A percentile compares a stretch with the other conserved stretches of the same genome.
These are phyloP conservation scores for Coelinius sp. DNA, from an alignment of 2,888 invertebrate genomes.

Conservation along the genomic window DNA sequence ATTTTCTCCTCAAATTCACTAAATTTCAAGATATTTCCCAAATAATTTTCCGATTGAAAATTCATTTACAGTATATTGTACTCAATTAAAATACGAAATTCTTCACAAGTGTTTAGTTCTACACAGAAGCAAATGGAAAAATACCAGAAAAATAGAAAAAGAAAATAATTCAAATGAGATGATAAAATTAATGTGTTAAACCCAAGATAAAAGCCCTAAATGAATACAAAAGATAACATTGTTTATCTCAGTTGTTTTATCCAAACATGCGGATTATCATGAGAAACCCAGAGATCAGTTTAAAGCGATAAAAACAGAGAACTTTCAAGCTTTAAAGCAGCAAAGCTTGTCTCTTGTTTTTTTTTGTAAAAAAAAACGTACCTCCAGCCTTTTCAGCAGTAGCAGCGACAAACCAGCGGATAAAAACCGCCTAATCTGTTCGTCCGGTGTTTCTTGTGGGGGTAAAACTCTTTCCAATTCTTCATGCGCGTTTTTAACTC, in stretches of 20 bases:
- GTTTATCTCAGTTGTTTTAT: background rate
- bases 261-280: background rate
- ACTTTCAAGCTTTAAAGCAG: constrained; percentile 54
- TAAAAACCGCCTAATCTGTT: constrained; percentile 61
- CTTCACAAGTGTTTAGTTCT: background rate
- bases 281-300: background rate
- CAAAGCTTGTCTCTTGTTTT: constrained; percentile 58
- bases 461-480: constrained; percentile 56
- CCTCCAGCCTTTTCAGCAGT: constrained; percentile 67
- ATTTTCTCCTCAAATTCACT: too few species aligned
- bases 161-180: constrained; percentile 11
- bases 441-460: constrained; percentile 62
- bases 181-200: constrained; percentile 10
- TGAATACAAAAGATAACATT: background rate
- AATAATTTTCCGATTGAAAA: too few species aligned
- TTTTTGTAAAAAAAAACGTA: constrained; percentile 64
- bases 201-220: background rate
- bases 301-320: constrained; percentile 28
- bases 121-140: constrained; percentile 15
- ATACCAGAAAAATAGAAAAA: background rate
- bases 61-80: too few species aligned
- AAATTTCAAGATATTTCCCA: too few species aligned
- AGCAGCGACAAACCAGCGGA: constrained; percentile 66
- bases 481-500: constrained; percentile 59
- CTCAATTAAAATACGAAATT: background rate